phyloP scores from a whole-genome alignment of 1,140 invertebrate species.

The Conus ventricosus region DNA sequence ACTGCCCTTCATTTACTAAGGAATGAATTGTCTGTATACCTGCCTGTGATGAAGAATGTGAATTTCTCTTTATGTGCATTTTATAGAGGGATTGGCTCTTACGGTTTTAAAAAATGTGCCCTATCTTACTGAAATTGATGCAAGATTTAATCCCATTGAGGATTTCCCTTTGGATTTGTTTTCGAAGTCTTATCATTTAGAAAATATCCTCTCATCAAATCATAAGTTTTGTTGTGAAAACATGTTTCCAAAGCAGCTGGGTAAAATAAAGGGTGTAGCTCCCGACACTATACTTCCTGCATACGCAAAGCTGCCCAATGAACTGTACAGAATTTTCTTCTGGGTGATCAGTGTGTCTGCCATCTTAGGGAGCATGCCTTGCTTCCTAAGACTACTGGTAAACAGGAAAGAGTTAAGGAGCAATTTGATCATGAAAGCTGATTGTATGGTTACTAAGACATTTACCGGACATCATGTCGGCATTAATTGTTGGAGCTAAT shows the following conservation, averaged over 20 bases:
- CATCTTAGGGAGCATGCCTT: conserved; percentile 42
- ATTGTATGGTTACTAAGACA: no score
- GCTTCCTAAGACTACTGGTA: no score
- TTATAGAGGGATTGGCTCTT: background rate
- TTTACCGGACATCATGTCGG: no score
- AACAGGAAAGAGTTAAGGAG: no score
- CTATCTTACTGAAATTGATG: background rate
- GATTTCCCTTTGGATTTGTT: no score
- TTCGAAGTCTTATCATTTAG: background rate
- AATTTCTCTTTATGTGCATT: background rate
- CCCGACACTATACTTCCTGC: background rate
- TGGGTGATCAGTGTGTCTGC: conserved; percentile 56
- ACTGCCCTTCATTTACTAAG: background rate
- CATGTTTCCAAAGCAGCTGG: background rate
- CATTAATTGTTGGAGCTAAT: no score
- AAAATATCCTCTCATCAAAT: conserved; percentile 39
- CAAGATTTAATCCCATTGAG: background rate
- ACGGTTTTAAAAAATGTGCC: background rate
- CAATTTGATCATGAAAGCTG: no score
- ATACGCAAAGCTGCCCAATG: no score
- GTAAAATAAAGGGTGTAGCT: conserved; percentile 47
- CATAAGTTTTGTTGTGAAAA: background rate
- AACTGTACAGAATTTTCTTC: conserved; percentile 4
- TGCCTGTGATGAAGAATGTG: background rate
- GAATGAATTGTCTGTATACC: background rate